Conservation (phyloP, 2,888 invertebrate species). For the Stenodera caucasica region DNA sequence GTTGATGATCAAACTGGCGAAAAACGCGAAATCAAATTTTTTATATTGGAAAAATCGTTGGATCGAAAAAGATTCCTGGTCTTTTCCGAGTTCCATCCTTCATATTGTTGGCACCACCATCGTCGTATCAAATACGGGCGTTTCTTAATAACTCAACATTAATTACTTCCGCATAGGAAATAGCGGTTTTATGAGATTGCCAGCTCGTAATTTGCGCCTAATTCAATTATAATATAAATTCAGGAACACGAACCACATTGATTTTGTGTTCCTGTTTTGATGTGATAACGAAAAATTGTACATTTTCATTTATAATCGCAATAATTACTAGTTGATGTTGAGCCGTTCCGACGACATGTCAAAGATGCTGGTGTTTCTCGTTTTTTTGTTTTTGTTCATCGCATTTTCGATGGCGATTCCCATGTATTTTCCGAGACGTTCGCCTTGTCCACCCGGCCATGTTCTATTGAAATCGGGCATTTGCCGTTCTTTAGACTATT, state of each 20-base stretch:
- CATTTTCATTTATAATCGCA: background rate
- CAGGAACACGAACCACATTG: conserved; percentile 36
- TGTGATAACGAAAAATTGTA: conserved; percentile 19
- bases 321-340: background rate
- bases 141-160: conserved; percentile 10
- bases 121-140: background rate
- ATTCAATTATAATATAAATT: conserved; percentile 32
- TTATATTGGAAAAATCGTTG: too few relatives aligned
- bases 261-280: conserved; percentile 30
- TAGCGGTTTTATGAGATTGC: conserved; percentile 26
- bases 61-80: too few relatives aligned
- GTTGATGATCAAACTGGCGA: too few relatives aligned
- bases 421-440: conserved; percentile 1
- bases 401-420: conserved; percentile 1
- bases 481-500: conserved; percentile 21
- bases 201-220: conserved; percentile 23
- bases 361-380: background rate
- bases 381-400: background rate
- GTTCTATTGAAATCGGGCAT: conserved; percentile 16
- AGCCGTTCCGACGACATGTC: background rate
- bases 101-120: background rate
- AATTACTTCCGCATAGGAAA: conserved; percentile 28
- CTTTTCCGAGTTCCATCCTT: too few relatives aligned
- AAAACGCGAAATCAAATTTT: too few relatives aligned
- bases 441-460: conserved; percentile 22